Percentiles rank a stretch among this genome's conserved stretches.
Conservation (phyloP, 2,113 vertebrate genomes). For the Camelus dromedarius region DNA sequence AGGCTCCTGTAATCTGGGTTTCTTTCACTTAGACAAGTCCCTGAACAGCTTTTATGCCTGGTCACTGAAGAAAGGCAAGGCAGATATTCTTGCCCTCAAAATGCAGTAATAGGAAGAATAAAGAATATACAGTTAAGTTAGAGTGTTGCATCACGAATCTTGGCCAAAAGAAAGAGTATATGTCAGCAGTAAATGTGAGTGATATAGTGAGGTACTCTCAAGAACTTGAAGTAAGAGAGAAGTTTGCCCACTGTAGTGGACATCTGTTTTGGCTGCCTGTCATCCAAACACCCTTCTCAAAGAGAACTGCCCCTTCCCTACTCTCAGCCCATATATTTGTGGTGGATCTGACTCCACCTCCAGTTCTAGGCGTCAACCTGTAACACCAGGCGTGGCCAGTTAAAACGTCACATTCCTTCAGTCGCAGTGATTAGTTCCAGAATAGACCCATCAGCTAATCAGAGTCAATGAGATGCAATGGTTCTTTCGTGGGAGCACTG, state of each 20-base stretch:
- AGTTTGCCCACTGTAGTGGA: not conserved
- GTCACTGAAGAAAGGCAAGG: conserved; percentile 1
- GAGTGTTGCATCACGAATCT: not conserved
- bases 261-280: not conserved
- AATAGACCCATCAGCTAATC: not conserved
- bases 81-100: not conserved
- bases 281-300: not conserved
- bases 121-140: not conserved
- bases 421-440: not conserved
- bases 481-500: not conserved
- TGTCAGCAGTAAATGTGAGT: not conserved
- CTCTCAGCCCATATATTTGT: not conserved
- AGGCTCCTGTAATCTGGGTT: not conserved
- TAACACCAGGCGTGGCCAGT: not conserved
- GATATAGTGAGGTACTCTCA: not conserved
- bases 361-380: not conserved
- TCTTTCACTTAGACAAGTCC: not conserved
- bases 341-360: not conserved
- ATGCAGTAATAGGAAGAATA: not conserved
- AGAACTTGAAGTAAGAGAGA: not conserved
- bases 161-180: not conserved
- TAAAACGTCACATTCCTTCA: not conserved
- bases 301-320: not conserved
- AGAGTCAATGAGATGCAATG: not conserved
- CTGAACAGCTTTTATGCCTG: not conserved